phyloP scores from a whole-genome alignment of 2,113 vertebrate genomes.

The Macrotis lagotis region DNA sequence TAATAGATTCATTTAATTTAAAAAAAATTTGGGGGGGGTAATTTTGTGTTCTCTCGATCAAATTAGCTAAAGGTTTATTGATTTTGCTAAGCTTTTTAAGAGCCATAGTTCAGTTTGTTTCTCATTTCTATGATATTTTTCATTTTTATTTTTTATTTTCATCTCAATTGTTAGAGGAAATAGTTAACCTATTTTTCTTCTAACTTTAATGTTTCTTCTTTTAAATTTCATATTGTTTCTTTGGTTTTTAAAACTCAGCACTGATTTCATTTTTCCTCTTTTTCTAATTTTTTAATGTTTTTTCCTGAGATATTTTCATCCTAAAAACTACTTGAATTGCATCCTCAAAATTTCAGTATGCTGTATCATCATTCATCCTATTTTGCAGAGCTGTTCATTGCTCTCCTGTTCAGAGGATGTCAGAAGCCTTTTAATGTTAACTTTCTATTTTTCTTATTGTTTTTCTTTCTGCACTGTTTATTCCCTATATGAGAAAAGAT shows the following conservation, averaged over 20 bases:
- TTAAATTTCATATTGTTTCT: neutral
- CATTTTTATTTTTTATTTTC: no score
- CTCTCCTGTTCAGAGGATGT: neutral
- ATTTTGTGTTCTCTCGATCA: neutral
- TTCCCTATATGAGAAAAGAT: neutral
- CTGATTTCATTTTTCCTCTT: no score
- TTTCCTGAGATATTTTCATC: neutral
- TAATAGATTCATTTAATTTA: neutral
- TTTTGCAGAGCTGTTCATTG: neutral
- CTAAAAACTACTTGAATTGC: neutral
- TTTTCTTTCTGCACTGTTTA: neutral
- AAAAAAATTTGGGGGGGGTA: neutral
- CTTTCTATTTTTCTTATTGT: neutral
- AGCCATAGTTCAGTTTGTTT: no score
- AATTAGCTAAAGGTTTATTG: neutral
- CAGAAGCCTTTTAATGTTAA: neutral
- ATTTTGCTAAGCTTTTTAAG: neutral
- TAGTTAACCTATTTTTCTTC: neutral
- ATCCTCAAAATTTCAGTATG: neutral
- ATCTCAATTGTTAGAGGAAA: neutral
- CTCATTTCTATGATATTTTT: no score
- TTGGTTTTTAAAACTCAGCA: neutral
- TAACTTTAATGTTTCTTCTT: neutral
- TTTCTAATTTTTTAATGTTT: neutral
- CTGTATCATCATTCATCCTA: neutral